Evolutionary conservation across 1,140 invertebrate species (phyloP).

Genomic region (Lysiphlebus fabarum): DNA sequence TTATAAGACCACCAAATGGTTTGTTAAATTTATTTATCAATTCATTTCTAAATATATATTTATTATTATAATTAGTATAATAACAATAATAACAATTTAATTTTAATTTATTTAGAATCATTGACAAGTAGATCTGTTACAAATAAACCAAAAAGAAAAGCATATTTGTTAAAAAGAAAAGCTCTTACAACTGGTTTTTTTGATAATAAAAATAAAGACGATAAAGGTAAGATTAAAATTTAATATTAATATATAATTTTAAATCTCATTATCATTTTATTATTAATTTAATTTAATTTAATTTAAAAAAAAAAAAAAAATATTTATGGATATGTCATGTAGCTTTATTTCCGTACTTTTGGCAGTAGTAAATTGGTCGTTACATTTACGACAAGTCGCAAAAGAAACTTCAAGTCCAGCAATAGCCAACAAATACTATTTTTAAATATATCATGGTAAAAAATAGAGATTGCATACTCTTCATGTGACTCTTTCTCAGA

Average conservation of each 20-base stretch:
- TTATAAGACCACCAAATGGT: conserved; percentile 70
- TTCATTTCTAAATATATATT: too few species aligned
- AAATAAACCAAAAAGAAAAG: conserved; percentile 69
- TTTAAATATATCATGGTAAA: conserved; percentile 26
- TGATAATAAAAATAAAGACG: conserved; percentile 66
- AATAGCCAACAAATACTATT: conserved; percentile 29
- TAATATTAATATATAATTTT: too few species aligned
- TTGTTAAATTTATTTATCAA: too few species aligned
- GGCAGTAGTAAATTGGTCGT: conserved; percentile 24
- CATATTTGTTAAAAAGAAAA: conserved; percentile 77
- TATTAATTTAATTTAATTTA: neutral
- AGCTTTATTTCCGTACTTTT: conserved; percentile 27
- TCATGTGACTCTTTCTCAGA: too few species aligned
- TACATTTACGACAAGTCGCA: conserved; percentile 24
- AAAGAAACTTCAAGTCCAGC: conserved; percentile 27
- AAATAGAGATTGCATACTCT: conserved; percentile 27
- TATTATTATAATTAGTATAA: too few species aligned
- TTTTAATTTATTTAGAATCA: conserved; percentile 54
- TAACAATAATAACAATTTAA: too few species aligned
- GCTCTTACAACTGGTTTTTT: conserved; percentile 81
- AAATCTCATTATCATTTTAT: neutral
- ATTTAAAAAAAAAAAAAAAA: neutral
- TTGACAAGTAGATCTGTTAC: conserved; percentile 43
- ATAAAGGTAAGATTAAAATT: conserved; percentile 75
- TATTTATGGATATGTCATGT: conserved; percentile 5